These are phyloP conservation scores for Neogobius melanostomus DNA, from an alignment of 2,113 vertebrate species.

Conservation along the genomic window DNA sequence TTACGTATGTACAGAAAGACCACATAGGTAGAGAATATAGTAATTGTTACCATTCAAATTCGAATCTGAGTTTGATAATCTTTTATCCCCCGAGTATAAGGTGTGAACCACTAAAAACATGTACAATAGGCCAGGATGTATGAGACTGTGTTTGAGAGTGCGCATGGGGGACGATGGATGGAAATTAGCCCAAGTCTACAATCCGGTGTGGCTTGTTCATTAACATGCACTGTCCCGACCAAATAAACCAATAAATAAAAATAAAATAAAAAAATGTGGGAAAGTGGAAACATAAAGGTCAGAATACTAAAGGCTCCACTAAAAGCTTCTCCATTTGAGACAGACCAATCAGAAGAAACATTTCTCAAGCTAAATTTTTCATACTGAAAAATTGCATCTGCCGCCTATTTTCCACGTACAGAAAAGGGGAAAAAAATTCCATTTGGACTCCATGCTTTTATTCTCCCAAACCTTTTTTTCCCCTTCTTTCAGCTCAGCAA, in stretches of 20 bases:
- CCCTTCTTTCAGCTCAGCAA: slow-evolving; percentile 44
- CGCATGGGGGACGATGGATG: too few relatives aligned
- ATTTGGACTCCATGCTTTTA: slow-evolving; percentile 48
- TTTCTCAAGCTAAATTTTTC: slow-evolving; percentile 40
- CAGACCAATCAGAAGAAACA: slow-evolving; percentile 44
- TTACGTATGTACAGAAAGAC: too few relatives aligned
- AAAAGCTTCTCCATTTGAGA: slow-evolving; percentile 68
- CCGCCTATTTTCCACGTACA: slow-evolving; percentile 25
- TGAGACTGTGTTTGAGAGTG: too few relatives aligned
- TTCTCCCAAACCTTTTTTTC: slow-evolving; percentile 17
- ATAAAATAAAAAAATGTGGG: slow-evolving; percentile 7
- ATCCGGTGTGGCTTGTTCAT: too few relatives aligned
- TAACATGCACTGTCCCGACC: too few relatives aligned
- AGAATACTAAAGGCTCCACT: slow-evolving; percentile 50
- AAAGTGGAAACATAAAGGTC: slow-evolving; percentile 27
- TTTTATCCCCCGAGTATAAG: not conserved
- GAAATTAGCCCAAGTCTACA: too few relatives aligned
- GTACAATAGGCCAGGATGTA: too few relatives aligned
- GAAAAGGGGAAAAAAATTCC: slow-evolving; percentile 20
- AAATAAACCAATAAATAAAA: too few relatives aligned
- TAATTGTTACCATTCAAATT: too few relatives aligned
- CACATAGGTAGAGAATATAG: too few relatives aligned
- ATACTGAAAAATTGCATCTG: slow-evolving; percentile 29
- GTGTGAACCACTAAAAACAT: too few relatives aligned
- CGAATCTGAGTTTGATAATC: not conserved